phyloP scores from a whole-genome alignment of 2,888 invertebrate genomes.

The Lysandra bellargus region DNA sequence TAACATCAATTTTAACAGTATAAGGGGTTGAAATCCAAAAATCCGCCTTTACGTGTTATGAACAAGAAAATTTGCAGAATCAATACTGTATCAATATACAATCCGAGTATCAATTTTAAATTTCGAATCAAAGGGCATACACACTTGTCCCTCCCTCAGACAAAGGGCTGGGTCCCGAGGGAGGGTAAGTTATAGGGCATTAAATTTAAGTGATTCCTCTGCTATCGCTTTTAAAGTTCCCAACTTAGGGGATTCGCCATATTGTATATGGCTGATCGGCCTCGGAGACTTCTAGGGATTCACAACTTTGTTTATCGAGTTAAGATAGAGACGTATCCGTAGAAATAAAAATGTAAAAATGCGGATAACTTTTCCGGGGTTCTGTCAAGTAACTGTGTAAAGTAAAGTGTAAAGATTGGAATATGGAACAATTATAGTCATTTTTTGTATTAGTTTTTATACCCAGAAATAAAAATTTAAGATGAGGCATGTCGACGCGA shows the following conservation, averaged over 20 bases:
- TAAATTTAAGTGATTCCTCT: slow-evolving; percentile 74
- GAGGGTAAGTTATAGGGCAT: slow-evolving; percentile 67
- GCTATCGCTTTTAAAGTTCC: slow-evolving; percentile 62
- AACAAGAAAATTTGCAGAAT: slow-evolving; percentile 4
- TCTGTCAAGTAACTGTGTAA: too few species aligned
- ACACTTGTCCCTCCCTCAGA: slow-evolving; percentile 56
- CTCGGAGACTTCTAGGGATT: not conserved
- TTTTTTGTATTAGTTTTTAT: too few species aligned
- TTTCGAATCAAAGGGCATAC: slow-evolving; percentile 41
- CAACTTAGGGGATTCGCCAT: slow-evolving; percentile 40
- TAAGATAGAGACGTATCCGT: not conserved
- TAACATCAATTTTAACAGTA: too few species aligned
- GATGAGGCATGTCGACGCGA: too few species aligned
- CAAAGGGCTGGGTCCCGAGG: slow-evolving; percentile 62
- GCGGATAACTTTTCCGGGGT: too few species aligned
- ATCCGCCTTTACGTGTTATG: not conserved
- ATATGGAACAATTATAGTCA: too few species aligned
- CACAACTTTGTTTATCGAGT: not conserved
- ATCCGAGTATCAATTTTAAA: slow-evolving; percentile 29
- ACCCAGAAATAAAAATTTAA: too few species aligned
- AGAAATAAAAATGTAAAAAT: not conserved
- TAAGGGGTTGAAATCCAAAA: not conserved
- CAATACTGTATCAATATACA: not conserved
- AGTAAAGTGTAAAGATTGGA: too few species aligned
- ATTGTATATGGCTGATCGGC: slow-evolving; percentile 34